These are phyloP conservation scores for Enoplosus armatus DNA, from an alignment of 2,797 vertebrate species.

Conservation along the genomic window DNA sequence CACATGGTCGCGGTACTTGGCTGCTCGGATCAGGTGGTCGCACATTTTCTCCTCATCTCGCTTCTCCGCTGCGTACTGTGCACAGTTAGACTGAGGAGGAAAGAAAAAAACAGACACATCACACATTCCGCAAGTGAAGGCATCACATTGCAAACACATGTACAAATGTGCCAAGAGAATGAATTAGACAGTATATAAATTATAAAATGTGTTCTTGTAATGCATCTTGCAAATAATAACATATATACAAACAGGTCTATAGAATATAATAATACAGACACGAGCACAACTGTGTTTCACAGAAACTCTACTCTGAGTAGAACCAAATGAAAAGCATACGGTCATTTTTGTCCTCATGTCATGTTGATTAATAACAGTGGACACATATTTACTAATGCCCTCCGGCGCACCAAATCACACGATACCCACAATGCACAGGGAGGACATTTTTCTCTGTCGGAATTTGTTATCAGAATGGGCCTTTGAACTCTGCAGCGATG, in stretches of 20 bases:
- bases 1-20: conserved; percentile 96
- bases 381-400: conserved; percentile 85
- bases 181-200: background rate
- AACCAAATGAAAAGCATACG: conserved; percentile 80
- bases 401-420: conserved; percentile 77
- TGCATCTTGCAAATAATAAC: conserved; percentile 1
- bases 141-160: background rate
- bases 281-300: conserved; percentile 18
- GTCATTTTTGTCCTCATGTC: conserved; percentile 84
- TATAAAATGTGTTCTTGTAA: background rate
- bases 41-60: conserved; percentile 99
- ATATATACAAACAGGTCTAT: background rate
- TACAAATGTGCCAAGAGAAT: conserved; percentile 11
- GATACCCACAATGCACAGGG: conserved; percentile 79
- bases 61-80: conserved; percentile 96
- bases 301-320: conserved; percentile 70
- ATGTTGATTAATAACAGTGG: conserved; percentile 89
- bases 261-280: conserved; percentile 11
- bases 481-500: conserved; percentile 79
- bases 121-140: background rate
- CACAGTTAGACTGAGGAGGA: conserved; percentile 89
- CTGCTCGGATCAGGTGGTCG: conserved; percentile 96
- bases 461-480: conserved; percentile 85
- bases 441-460: conserved; percentile 86
- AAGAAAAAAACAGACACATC: conserved; percentile 16